phyloP scores from a whole-genome alignment of 1,140 invertebrate genomes.

The Cherax quadricarinatus region DNA sequence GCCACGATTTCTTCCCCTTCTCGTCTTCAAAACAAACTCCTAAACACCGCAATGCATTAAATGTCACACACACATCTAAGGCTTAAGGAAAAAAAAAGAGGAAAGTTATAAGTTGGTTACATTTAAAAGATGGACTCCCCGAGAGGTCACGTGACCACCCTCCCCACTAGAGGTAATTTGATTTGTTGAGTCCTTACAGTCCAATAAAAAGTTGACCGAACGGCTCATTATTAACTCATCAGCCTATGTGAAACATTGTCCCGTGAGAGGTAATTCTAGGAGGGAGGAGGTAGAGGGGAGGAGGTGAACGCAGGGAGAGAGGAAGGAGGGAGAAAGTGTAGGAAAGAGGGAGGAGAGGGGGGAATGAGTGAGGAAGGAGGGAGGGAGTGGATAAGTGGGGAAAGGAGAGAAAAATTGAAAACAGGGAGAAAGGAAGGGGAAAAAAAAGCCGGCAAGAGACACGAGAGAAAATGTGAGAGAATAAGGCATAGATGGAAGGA shows the following conservation, averaged over 20 bases:
- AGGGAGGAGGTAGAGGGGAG: too few relatives aligned
- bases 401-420: background rate
- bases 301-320: too few relatives aligned
- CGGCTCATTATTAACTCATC: conserved; percentile 11
- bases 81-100: too few relatives aligned
- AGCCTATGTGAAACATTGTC: background rate
- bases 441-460: background rate
- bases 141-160: background rate
- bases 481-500: background rate
- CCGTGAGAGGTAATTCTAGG: background rate
- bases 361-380: background rate
- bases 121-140: too few relatives aligned
- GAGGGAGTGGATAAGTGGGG: background rate
- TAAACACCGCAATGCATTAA: too few relatives aligned
- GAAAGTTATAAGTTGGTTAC: too few relatives aligned
- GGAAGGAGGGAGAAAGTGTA: background rate
- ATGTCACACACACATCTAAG: too few relatives aligned
- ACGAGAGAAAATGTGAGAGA: background rate
- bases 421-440: background rate
- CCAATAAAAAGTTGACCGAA: conserved; percentile 1
- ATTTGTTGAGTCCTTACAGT: background rate
- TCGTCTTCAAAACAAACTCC: too few relatives aligned
- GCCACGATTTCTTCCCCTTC: too few relatives aligned
- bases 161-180: background rate
- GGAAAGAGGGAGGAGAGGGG: background rate